A percentile compares a stretch with the other conserved stretches of the same genome.
These are phyloP conservation scores for Aporophyla lueneburgensis DNA, from an alignment of 2,888 invertebrate species.

Conservation along the genomic window DNA sequence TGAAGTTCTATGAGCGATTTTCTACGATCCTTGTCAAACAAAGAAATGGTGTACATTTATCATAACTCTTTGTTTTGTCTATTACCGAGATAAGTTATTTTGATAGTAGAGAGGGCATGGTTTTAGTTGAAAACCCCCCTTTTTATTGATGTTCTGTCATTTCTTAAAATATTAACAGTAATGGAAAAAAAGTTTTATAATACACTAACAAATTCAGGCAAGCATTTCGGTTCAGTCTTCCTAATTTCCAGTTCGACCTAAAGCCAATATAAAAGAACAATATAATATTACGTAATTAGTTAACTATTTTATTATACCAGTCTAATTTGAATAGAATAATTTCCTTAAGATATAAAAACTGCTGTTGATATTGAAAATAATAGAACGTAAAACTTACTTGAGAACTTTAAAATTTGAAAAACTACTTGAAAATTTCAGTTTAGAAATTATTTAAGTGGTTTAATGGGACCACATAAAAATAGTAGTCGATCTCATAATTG, in stretches of 20 bases:
- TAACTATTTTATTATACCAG: slow-evolving; percentile 15
- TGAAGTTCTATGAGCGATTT: neutral
- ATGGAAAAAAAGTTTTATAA: neutral
- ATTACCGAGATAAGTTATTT: slow-evolving; percentile 10
- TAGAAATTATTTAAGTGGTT: neutral
- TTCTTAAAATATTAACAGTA: neutral
- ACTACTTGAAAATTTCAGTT: neutral
- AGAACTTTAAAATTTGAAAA: too few species aligned
- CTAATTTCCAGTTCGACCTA: neutral
- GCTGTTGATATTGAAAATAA: neutral
- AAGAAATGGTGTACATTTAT: neutral
- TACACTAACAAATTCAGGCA: neutral
- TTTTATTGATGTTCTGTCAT: neutral
- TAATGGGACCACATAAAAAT: slow-evolving; percentile 2
- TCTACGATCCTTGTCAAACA: neutral
- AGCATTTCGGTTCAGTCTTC: slow-evolving; percentile 21
- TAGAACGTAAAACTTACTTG: neutral
- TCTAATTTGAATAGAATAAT: slow-evolving; percentile 15
- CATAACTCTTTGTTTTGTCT: slow-evolving; percentile 1
- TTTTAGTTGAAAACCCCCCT: neutral
- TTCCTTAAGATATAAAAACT: neutral
- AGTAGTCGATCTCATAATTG: neutral
- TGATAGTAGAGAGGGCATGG: neutral
- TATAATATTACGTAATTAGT: neutral
- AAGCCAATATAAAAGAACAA: neutral